A percentile compares a stretch with the other conserved stretches of the same genome.
Conservation (phyloP, 2,797 vertebrate species). For the Odontamblyopus lacepedii region DNA sequence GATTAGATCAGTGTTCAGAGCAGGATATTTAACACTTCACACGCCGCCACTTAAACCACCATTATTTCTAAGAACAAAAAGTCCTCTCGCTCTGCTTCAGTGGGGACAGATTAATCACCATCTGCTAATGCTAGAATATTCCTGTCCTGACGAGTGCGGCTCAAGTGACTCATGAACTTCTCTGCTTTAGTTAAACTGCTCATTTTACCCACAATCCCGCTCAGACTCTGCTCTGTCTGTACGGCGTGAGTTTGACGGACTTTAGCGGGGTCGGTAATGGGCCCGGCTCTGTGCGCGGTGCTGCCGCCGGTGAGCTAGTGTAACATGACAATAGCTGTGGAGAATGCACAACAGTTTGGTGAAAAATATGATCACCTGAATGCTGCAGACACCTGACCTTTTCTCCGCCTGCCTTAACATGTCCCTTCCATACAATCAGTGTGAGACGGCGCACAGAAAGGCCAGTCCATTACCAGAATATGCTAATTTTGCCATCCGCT, state of each 20-base stretch:
- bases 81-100: conserved; percentile 17
- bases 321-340: conserved; percentile 79
- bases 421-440: conserved; percentile 83
- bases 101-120: conserved; percentile 15
- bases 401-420: conserved; percentile 83
- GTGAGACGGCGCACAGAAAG: conserved; percentile 77
- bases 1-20: conserved; percentile 61
- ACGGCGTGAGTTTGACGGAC: conserved; percentile 57
- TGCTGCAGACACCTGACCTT: conserved; percentile 86
- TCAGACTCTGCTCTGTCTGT: conserved; percentile 18
- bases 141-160: background rate
- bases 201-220: background rate
- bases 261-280: conserved; percentile 51
- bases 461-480: conserved; percentile 88
- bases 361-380: conserved; percentile 84
- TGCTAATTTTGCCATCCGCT: conserved; percentile 85
- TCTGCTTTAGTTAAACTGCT: background rate
- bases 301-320: conserved; percentile 58
- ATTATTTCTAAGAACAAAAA: conserved; percentile 39
- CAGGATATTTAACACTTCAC: conserved; percentile 64
- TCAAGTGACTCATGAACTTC: background rate
- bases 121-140: background rate
- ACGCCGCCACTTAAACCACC: conserved; percentile 56
- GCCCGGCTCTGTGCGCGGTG: conserved; percentile 47
- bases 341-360: conserved; percentile 85